These are phyloP conservation scores for Megathymus violae DNA, from an alignment of 1,140 invertebrate species.

Conservation along the genomic window DNA sequence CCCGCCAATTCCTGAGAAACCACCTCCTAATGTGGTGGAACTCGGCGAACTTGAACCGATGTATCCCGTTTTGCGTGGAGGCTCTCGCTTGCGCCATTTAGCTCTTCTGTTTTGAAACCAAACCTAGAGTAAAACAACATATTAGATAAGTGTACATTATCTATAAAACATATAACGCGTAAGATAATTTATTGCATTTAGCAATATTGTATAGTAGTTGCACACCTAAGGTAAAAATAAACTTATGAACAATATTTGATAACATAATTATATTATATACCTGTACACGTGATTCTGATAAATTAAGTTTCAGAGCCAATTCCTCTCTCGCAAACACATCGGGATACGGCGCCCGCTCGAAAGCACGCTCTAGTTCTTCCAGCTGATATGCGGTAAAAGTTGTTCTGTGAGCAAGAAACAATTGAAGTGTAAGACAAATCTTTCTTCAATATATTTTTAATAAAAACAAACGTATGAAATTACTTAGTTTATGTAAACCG, in stretches of 20 bases:
- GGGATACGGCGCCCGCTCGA: constrained; percentile 97
- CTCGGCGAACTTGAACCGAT: constrained; percentile 87
- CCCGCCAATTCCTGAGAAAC: constrained; percentile 86
- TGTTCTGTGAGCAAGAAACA: constrained; percentile 87
- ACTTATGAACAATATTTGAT: no score
- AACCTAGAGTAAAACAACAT: constrained; percentile 64
- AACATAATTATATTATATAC: constrained; percentile 84
- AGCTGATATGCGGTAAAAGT: constrained; percentile 98
- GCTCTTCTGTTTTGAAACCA: constrained; percentile 95
- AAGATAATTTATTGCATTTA: no score
- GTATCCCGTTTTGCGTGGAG: constrained; percentile 95
- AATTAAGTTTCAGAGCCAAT: constrained; percentile 93
- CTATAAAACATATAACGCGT: no score
- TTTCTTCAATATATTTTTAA: no score
- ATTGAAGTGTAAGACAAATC: no score
- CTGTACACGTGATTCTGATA: constrained; percentile 97
- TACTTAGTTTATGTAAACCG: no score
- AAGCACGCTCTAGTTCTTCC: constrained; percentile 96
- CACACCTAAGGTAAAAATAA: no score
- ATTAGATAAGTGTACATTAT: neutral
- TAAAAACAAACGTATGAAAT: no score
- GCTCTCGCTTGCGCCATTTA: constrained; percentile 99
- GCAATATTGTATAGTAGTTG: no score
- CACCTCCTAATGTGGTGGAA: constrained; percentile 84
- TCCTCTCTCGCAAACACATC: constrained; percentile 98